Base-by-base conservation (phyloP, 2,113 vertebrate species). In the Leuciscus idus region DNA sequence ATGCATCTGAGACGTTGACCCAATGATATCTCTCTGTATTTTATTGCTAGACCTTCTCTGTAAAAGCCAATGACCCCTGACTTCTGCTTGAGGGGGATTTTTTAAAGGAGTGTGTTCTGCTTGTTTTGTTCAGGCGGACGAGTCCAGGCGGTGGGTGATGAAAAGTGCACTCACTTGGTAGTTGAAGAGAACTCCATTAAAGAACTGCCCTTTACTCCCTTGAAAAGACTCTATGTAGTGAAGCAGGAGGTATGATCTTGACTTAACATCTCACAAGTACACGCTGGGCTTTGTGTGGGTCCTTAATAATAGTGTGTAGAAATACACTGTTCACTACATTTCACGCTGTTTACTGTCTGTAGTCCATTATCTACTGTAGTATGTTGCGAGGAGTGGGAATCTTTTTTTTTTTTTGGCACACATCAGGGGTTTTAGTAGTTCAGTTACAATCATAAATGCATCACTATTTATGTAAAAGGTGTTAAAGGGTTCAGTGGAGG, bases 181-280 rank as follows among this genome's bases (percentile, higher is more conserved):
- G 97, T 99, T 90, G 98, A 99, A 92, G 98, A 99, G 92, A 98
- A 94, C 90, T 93, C 94, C 43, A 93, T 99, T 1, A 99, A 97
- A 95, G 97, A 98, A 74, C 93, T 99, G 90, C 98, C 97, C 0
- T 96, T 97, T 90, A 91, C 94, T 83, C 96, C 96, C 19, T 92
- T 92, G 17, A 95, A 96, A 91, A 97, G 96, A n/a, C 94, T 99
- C 21, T 98, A 95, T 92, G 95, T 99, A 82, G 98, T 99, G 33
- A 99, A 99, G 90, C 97, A 99, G 91, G 98, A 99, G 97, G 98
- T 97, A 92, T 93, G 94, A 94, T 57, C 84, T 82, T 7, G 21
- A 10, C 28, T 2, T 39, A 85, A 11, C 36, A 1, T 13, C 81
- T 84, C 30, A 46, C 17, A 19, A 26, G 48, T 7, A 30, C 26